Percentiles rank a stretch among this genome's conserved stretches.
Evolutionary conservation across 2,888 invertebrate genomes (phyloP).

Genomic region (Girardia tigrina): DNA sequence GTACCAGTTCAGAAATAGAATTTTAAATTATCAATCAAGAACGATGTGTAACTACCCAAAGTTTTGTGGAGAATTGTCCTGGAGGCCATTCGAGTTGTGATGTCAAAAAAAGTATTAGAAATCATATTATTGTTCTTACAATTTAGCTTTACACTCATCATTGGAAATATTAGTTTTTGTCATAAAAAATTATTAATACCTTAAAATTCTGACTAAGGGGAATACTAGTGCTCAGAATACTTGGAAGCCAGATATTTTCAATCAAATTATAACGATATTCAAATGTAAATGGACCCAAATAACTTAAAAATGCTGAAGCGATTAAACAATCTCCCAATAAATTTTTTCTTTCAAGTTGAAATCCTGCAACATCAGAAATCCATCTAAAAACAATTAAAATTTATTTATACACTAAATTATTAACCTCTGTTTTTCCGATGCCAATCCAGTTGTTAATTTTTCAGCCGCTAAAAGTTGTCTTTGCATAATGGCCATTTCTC

Average conservation of each 20-base stretch:
- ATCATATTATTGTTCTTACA: too few relatives aligned
- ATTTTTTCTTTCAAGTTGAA: conserved; percentile 30
- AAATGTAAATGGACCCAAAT: conserved; percentile 37
- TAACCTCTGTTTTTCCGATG: conserved; percentile 36
- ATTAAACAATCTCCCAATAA: conserved; percentile 37
- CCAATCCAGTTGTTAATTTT: conserved; percentile 37
- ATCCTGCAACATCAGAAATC: conserved; percentile 33
- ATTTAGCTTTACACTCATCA: too few relatives aligned
- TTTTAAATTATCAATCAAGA: too few relatives aligned
- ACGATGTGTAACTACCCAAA: too few relatives aligned
- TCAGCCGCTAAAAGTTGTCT: conserved; percentile 31
- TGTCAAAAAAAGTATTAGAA: too few relatives aligned
- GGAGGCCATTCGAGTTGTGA: too few relatives aligned
- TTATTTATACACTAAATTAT: neutral
- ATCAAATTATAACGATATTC: conserved; percentile 35
- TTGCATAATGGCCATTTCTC: conserved; percentile 30
- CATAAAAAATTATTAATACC: neutral
- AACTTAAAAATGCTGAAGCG: conserved; percentile 36
- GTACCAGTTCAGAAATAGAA: too few relatives aligned
- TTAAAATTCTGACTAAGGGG: conserved; percentile 26
- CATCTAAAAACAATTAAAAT: conserved; percentile 30
- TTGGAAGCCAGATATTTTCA: conserved; percentile 28
- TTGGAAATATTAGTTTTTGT: too few relatives aligned
- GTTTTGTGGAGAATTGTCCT: too few relatives aligned
- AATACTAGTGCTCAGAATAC: neutral